Percentiles rank a stretch among this genome's conserved stretches.
Evolutionary conservation across 2,888 invertebrate genomes (phyloP).

Genomic region (Tinea trinotella): DNA sequence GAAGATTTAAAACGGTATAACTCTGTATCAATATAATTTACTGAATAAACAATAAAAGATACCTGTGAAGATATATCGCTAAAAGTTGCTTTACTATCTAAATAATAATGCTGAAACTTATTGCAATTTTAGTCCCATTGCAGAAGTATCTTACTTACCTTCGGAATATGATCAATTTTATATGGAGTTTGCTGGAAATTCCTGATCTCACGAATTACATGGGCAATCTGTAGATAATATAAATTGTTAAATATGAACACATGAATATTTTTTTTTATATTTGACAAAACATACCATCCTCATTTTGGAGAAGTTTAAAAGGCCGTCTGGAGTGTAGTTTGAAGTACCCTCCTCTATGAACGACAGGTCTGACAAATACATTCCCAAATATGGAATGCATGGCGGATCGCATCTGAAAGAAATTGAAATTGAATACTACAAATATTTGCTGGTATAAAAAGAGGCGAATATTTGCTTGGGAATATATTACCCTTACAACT

Average conservation of each 20-base stretch:
- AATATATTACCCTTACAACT: no score
- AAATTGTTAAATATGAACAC: background rate
- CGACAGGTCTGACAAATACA: constrained; percentile 91
- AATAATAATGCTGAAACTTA: no score
- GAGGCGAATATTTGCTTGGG: no score
- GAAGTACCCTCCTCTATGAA: constrained; percentile 95
- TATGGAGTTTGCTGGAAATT: constrained; percentile 94
- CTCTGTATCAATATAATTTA: no score
- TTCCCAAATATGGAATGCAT: constrained; percentile 88
- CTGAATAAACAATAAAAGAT: no score
- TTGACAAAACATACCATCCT: constrained; percentile 79
- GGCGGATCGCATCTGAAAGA: constrained; percentile 85
- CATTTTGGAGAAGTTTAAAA: constrained; percentile 95
- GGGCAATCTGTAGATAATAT: constrained; percentile 80
- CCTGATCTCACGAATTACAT: constrained; percentile 91
- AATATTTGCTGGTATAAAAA: no score
- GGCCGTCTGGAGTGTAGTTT: constrained; percentile 89
- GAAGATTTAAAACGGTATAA: no score
- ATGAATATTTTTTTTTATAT: background rate
- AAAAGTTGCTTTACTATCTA: no score
- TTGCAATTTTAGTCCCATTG: no score
- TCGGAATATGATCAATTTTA: constrained; percentile 87
- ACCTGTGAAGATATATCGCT: no score
- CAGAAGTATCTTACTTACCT: constrained; percentile 74
- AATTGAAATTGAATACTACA: no score